Percentiles rank a stretch among this genome's conserved stretches.
Evolutionary conservation across 2,113 vertebrate genomes (phyloP).

Genomic region (Pelodiscus sinensis): DNA sequence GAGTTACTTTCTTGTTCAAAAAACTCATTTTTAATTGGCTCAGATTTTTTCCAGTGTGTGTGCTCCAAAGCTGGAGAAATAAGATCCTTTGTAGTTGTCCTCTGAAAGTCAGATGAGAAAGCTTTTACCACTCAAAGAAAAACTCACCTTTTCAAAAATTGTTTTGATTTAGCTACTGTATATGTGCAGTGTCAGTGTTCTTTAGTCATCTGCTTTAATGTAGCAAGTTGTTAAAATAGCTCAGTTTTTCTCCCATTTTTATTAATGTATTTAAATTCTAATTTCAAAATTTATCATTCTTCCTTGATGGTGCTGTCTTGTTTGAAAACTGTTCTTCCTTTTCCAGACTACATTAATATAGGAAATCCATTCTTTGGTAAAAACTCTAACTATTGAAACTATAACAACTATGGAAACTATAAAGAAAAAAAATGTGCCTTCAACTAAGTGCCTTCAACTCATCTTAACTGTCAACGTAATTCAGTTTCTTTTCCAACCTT

Average conservation of each 20-base stretch:
- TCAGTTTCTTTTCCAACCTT: background rate
- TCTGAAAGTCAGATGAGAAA: background rate
- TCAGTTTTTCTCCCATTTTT: background rate
- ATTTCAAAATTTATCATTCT: background rate
- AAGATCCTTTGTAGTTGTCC: background rate
- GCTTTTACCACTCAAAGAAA: background rate
- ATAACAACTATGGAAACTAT: background rate
- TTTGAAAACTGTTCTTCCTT: background rate
- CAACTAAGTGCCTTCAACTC: background rate
- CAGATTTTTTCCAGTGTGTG: background rate
- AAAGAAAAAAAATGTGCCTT: background rate
- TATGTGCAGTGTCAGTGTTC: background rate
- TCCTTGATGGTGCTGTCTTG: background rate
- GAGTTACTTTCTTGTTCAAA: background rate
- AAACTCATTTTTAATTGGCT: background rate
- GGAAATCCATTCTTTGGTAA: background rate
- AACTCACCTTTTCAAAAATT: fast-evolving
- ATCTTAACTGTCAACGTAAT: background rate
- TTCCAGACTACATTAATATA: background rate
- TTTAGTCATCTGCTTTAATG: background rate
- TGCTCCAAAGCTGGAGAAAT: background rate
- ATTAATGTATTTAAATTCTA: background rate
- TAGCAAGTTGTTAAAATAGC: fast-evolving
- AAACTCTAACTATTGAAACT: too few relatives aligned
- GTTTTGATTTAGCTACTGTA: background rate